Evolutionary conservation across 2,113 vertebrate genomes (phyloP), one percentile per base, ranked within the genome.

Genomic region (Myotis brandtii): DNA sequence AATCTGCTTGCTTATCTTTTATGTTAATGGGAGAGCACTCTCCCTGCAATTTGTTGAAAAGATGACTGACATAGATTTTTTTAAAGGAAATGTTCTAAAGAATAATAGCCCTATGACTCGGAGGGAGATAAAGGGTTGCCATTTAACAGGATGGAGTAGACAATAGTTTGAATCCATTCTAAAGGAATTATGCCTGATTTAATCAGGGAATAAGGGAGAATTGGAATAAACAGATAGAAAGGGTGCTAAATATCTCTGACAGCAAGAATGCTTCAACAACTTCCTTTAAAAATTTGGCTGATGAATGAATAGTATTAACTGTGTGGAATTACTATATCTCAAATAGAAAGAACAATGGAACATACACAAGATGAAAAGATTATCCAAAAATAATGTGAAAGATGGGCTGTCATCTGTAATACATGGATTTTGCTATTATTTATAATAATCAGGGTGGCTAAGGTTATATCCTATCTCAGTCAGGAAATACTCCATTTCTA

Each of bases 401-500:
- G 17, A 37, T 86, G 32, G 34, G 43, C 43, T 91, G 27, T 50
- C 91, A 92, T 37, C n/a, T 79, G 6, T 76, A 84, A 85, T 40
- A 32, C n/a, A 37, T 54, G 14, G 82, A 85, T 86, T 67, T 95
- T 69, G n/a, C 21, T 81, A 66, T 67, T 43, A 59, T 34, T 67
- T 95, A 21, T 72, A 81, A 72, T n/a, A 4, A 72, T 21, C 34
- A 83, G 56, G 6, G 8, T 13, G 13, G 23, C 23, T 40, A 59
- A 59, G 76, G 37, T 72, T 82, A 79, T 72, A 46, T 34, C 89
- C 66, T 73, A 30, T 32, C 7, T 72, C 52, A 86, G 64, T 84
- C 50, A 95, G 69, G 93, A 75, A 84, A 23, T n/a, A 59, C 17
- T 92, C 69, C 30, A 59, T 90, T 96, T 83, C 54, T 32, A 86